Evolutionary conservation across 2,888 invertebrate species (phyloP), one percentile per base, ranked within the genome.

Genomic region (Zonitis immaculata): DNA sequence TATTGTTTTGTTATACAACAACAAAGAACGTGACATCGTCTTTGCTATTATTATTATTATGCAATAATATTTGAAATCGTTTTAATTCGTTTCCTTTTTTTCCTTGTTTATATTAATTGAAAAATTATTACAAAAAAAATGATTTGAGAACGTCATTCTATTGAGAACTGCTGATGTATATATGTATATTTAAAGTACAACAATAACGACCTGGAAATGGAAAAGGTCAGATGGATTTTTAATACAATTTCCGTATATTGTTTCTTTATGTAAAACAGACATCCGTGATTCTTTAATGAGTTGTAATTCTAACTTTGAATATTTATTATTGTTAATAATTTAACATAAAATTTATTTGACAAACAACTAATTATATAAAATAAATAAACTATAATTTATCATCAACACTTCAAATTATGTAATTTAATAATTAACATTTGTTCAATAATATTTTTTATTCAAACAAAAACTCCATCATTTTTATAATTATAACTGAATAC

Each of bases 21-120:
- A n/a, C n/a, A n/a, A n/a, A 57, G 39, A 61, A 61, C 59, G 61
- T 61, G 61, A 59, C 59, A 61, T 56, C 50, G 58, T 58, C 59
- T 59, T 56, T 56, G 52, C 61, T 44, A 42, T 35, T 16, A 16
- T 47, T 48, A 35, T 43, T 8, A 44, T 55, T 47, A 51, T 45
- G 35, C 54, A 54, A 54, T 16, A 32, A 32, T 16, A 32, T 6
- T 47, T 14, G 14, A n/a, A 22, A n/a, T n/a, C n/a, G n/a, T n/a
- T 42, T 42, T 14, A 11, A 22, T 18, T 14, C 12, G 18, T 46
- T 46, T 46, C 30, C 39, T 20, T 9, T 5, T 7, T 4, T n/a
- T n/a, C n/a, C n/a, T 26, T 7, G 26, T 26, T 26, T 5, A 7
- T 26, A 6, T 26, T 26, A 22, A n/a, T n/a, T n/a, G n/a, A n/a